Percentiles rank a stretch among this genome's conserved stretches.
Conservation (phyloP, 1,140 invertebrate genomes). For the silkworm (Bombyx mori) region DNA sequence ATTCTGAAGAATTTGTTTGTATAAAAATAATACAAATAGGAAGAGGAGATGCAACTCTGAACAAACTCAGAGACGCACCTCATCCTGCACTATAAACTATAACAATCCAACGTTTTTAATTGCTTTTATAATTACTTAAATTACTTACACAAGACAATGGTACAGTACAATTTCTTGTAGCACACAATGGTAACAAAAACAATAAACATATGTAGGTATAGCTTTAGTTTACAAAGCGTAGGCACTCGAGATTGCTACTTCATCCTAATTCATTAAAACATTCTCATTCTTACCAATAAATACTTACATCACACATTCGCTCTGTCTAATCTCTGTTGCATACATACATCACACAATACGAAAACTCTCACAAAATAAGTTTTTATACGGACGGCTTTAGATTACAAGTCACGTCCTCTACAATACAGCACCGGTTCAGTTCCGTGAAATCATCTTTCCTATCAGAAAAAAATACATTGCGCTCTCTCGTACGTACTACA, state of each 20-base stretch:
- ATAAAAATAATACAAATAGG: constrained; percentile 68
- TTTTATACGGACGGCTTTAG: constrained; percentile 54
- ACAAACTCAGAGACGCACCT: constrained; percentile 14
- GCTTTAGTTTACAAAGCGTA: constrained; percentile 70
- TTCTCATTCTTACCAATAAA: constrained; percentile 66
- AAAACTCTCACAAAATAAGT: constrained; percentile 36
- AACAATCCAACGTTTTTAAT: constrained; percentile 69
- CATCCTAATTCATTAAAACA: constrained; percentile 47
- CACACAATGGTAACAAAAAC: constrained; percentile 69
- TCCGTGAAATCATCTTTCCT: constrained; percentile 47
- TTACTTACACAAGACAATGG: constrained; percentile 65
- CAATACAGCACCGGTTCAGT: constrained; percentile 64
- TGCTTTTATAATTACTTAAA: constrained; percentile 63
- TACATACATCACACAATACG: constrained; percentile 13
- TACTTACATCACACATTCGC: constrained; percentile 46
- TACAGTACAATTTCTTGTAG: constrained; percentile 62
- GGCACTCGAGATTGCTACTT: constrained; percentile 71
- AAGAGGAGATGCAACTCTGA: constrained; percentile 1
- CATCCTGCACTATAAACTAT: constrained; percentile 31
- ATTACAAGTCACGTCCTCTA: constrained; percentile 52
- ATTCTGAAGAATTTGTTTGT: constrained; percentile 65
- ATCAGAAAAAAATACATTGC: constrained; percentile 36
- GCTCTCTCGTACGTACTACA: constrained; percentile 32
- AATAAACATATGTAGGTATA: constrained; percentile 56
- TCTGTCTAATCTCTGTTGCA: constrained; percentile 22